Percentiles rank a stretch among this genome's conserved stretches.
phyloP scores from a whole-genome alignment of 2,797 vertebrate species.

The Podarcis siculus region DNA sequence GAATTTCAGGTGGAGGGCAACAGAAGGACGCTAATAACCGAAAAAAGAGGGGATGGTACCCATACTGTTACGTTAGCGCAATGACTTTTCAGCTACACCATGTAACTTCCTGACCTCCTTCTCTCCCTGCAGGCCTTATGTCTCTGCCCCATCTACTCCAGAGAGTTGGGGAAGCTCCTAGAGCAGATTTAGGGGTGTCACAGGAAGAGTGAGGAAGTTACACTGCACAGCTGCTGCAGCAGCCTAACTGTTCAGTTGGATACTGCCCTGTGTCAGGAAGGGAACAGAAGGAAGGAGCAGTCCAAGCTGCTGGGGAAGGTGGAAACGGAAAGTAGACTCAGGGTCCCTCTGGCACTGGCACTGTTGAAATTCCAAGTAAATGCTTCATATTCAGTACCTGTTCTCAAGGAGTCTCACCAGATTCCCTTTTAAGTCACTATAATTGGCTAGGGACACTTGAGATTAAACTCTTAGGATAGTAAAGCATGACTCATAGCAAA shows the following conservation, averaged over 20 bases:
- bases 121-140: too few species aligned
- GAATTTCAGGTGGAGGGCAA: neutral
- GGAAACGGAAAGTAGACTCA: neutral
- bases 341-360: neutral
- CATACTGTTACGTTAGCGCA: too few species aligned
- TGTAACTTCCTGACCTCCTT: too few species aligned
- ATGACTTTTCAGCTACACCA: too few species aligned
- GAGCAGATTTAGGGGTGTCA: too few species aligned
- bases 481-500: neutral
- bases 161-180: too few species aligned
- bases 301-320: neutral
- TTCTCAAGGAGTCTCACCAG: neutral
- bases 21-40: neutral
- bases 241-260: too few species aligned
- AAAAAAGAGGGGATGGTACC: neutral
- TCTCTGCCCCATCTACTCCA: too few species aligned
- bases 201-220: too few species aligned
- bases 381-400: neutral
- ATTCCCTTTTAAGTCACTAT: neutral
- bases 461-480: neutral
- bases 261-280: neutral
- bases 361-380: neutral
- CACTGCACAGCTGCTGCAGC: too few species aligned
- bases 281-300: neutral
- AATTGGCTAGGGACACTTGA: neutral